phyloP scores from a whole-genome alignment of 2,113 vertebrate species.

The Plecturocebus donacophilus region DNA sequence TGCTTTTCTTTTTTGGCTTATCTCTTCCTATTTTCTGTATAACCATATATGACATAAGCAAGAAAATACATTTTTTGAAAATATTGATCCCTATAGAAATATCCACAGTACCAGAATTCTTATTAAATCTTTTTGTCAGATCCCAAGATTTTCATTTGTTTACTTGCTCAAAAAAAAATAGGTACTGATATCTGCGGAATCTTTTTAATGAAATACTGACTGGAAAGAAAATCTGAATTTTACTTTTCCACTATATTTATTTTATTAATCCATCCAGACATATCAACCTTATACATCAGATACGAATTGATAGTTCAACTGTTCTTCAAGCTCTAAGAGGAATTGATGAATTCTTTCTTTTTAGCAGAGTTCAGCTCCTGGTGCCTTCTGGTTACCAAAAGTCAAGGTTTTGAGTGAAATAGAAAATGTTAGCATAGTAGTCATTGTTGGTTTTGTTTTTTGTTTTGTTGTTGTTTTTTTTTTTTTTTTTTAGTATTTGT shows the following conservation, averaged over 20 bases:
- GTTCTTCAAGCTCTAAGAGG: not conserved
- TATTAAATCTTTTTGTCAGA: not conserved
- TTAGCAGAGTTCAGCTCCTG: not conserved
- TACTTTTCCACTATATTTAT: not conserved
- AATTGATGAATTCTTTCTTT: not conserved
- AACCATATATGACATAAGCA: not conserved
- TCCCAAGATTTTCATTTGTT: conserved; percentile 3
- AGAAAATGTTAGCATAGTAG: not conserved
- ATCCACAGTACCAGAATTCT: not conserved
- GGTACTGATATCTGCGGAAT: not conserved
- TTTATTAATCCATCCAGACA: not conserved
- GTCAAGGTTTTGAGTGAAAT: not conserved
- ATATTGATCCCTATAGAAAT: not conserved
- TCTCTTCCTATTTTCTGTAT: not conserved
- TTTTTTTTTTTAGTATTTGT: not conserved
- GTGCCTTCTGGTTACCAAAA: not conserved
- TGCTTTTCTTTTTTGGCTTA: not conserved
- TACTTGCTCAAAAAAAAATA: not conserved
- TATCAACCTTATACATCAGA: not conserved
- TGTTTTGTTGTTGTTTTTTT: not conserved
- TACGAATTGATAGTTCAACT: not conserved
- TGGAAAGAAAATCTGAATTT: conserved; percentile 6
- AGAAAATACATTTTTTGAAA: not conserved
- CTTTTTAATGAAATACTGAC: conserved; percentile 16
- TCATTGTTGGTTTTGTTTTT: not conserved